Evolutionary conservation across 2,797 vertebrate species (phyloP).

Genomic region (Liparis tanakae): DNA sequence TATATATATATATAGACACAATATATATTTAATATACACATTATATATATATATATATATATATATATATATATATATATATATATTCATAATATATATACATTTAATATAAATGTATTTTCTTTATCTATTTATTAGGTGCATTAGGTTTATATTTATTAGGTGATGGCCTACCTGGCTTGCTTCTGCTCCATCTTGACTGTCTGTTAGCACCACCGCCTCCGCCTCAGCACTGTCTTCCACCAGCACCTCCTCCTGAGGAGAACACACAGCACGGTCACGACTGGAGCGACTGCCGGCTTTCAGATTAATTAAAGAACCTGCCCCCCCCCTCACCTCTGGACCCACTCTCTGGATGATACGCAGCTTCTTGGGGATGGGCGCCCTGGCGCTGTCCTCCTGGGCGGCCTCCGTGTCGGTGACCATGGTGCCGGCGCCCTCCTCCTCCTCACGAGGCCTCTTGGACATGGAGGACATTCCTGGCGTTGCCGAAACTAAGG

Average conservation of each 20-base stretch:
- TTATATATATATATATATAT: too few relatives aligned
- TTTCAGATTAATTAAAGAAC: not conserved
- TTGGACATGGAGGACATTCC: slow-evolving; percentile 90
- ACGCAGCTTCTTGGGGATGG: slow-evolving; percentile 92
- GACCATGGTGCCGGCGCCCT: slow-evolving; percentile 81
- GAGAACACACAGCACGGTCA: slow-evolving; percentile 8
- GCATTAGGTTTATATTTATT: not conserved
- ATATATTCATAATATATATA: too few relatives aligned
- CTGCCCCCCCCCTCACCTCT: slow-evolving; percentile 81
- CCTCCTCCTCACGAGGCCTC: slow-evolving; percentile 94
- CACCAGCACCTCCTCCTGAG: slow-evolving; percentile 90
- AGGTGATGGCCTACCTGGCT: slow-evolving; percentile 83
- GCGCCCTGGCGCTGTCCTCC: slow-evolving; percentile 89
- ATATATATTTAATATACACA: too few relatives aligned
- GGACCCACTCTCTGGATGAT: slow-evolving; percentile 90
- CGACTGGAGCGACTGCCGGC: not conserved
- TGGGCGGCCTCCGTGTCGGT: slow-evolving; percentile 84
- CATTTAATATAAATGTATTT: too few relatives aligned
- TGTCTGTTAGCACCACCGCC: slow-evolving; percentile 87
- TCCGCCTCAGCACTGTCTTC: slow-evolving; percentile 93
- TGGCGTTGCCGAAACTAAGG: slow-evolving; percentile 91
- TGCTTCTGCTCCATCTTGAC: slow-evolving; percentile 89
- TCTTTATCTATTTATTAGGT: too few relatives aligned
- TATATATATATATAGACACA: too few relatives aligned
- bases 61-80: too few relatives aligned